Conservation (phyloP, 64 coral and sea anemone species). For the Montipora capricornis region DNA sequence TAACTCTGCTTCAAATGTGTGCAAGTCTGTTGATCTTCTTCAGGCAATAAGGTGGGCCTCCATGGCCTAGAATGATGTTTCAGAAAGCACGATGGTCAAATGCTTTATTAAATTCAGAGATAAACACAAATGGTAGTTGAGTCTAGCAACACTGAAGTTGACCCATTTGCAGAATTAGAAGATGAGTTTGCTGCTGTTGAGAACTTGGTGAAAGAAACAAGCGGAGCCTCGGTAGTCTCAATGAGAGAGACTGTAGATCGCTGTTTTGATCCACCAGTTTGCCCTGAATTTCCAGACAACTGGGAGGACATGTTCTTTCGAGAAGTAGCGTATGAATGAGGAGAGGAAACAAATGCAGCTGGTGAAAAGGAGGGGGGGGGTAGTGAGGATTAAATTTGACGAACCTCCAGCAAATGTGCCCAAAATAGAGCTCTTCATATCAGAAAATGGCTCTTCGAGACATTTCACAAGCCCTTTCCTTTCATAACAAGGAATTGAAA, state of each 20-base stretch:
- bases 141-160: background rate
- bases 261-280: too few relatives aligned
- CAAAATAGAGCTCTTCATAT: background rate
- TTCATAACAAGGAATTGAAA: too few relatives aligned
- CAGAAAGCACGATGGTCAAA: background rate
- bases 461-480: too few relatives aligned
- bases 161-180: slow-evolving; percentile 26
- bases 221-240: background rate
- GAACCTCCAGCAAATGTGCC: too few relatives aligned
- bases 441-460: background rate
- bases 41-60: slow-evolving; percentile 24
- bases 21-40: slow-evolving; percentile 18
- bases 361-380: too few relatives aligned
- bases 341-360: too few relatives aligned
- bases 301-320: too few relatives aligned
- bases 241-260: too few relatives aligned
- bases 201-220: slow-evolving; percentile 27
- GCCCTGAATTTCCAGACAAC: too few relatives aligned
- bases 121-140: slow-evolving; percentile 22
- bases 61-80: slow-evolving; percentile 25
- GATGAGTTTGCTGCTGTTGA: slow-evolving; percentile 20
- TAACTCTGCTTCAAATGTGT: background rate
- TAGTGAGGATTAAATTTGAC: too few relatives aligned
- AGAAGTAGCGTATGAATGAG: too few relatives aligned
- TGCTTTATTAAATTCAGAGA: slow-evolving; percentile 31